Conservation (phyloP, 2,888 invertebrate genomes). For the Drosophila hamatofila region DNA sequence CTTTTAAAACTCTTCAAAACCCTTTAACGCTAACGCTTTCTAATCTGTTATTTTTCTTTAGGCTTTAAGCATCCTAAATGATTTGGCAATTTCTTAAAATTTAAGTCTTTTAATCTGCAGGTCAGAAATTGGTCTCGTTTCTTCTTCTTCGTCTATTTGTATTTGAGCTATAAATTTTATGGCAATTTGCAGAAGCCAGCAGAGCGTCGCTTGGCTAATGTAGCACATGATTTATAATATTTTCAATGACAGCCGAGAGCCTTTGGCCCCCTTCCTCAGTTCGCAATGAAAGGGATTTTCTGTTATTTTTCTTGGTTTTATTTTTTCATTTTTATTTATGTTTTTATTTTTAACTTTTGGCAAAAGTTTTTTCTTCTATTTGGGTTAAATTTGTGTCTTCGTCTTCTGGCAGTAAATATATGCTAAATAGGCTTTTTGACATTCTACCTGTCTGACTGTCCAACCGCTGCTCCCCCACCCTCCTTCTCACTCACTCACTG, state of each 20-base stretch:
- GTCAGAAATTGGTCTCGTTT: not conserved
- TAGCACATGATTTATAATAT: constrained; percentile 81
- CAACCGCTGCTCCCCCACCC: not conserved
- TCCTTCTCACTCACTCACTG: not conserved
- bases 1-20: not conserved
- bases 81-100: not conserved
- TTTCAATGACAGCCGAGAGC: constrained; percentile 67
- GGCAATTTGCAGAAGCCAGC: constrained; percentile 71
- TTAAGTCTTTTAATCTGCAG: constrained; percentile 3
- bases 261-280: not conserved
- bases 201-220: constrained; percentile 75
- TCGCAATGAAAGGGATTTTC: constrained; percentile 58
- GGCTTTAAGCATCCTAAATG: not conserved
- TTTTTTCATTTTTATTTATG: too few relatives aligned
- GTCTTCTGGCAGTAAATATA: constrained; percentile 72
- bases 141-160: constrained; percentile 41
- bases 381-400: constrained; percentile 31
- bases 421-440: constrained; percentile 82
- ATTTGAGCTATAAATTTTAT: constrained; percentile 67
- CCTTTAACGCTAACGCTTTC: not conserved
- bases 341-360: constrained; percentile 27
- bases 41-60: not conserved
- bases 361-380: constrained; percentile 50
- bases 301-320: constrained; percentile 24
- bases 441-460: constrained; percentile 67